These are phyloP conservation scores for Tetheella fluctuosa DNA, from an alignment of 2,888 invertebrate species.

Conservation along the genomic window DNA sequence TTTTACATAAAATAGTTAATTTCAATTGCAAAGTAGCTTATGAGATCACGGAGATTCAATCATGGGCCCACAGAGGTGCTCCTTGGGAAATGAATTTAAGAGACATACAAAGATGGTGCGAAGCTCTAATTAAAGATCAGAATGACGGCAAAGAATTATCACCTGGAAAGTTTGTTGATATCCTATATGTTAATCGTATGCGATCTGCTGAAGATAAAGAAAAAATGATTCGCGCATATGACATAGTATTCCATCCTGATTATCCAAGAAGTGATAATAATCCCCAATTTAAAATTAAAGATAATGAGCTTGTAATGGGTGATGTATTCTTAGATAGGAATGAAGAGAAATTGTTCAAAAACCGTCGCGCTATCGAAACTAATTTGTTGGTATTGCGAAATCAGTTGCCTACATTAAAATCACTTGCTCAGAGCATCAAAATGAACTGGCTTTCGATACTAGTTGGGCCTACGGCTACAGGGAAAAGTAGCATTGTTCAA, in stretches of 20 bases:
- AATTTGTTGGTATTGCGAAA: constrained; percentile 76
- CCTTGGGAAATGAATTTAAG: constrained; percentile 99
- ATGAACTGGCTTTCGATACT: constrained; percentile 97
- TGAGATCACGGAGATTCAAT: constrained; percentile 85
- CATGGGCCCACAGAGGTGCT: constrained; percentile 92
- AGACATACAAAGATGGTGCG: constrained; percentile 97
- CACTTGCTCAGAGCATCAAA: constrained; percentile 92
- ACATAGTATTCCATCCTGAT: constrained; percentile 73
- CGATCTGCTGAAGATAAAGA: constrained; percentile 90
- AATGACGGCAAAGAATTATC: constrained; percentile 49
- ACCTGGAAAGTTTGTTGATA: constrained; percentile 87
- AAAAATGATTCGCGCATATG: constrained; percentile 84
- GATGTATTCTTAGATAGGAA: constrained; percentile 83
- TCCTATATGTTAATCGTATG: constrained; percentile 95
- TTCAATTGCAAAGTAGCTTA: constrained; percentile 89
- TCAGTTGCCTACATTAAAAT: constrained; percentile 89
- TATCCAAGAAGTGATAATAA: constrained; percentile 79
- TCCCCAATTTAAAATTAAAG: constrained; percentile 85
- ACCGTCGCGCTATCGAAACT: constrained; percentile 60
- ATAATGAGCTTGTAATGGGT: constrained; percentile 85
- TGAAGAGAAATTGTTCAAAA: constrained; percentile 64
- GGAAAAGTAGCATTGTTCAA: constrained; percentile 92
- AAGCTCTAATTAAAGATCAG: constrained; percentile 84
- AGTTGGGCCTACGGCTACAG: constrained; percentile 90
- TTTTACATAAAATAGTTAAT: constrained; percentile 88